These are phyloP conservation scores for Burhinus oedicnemus DNA, from an alignment of 2,113 vertebrate genomes.

Conservation along the genomic window DNA sequence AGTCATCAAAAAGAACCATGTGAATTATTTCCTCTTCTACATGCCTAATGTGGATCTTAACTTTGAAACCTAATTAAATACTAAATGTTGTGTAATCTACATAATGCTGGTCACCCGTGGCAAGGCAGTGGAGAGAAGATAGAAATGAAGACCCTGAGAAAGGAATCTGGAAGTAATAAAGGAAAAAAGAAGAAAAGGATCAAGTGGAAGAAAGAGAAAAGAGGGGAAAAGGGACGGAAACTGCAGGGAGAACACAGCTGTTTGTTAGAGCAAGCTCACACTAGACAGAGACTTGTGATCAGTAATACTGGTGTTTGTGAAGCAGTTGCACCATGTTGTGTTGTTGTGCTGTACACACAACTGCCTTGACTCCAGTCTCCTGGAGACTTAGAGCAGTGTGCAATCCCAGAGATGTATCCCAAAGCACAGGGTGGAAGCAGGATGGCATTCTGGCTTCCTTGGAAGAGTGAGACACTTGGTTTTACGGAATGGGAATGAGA, in stretches of 20 bases:
- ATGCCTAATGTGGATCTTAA: neutral
- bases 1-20: neutral
- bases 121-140: neutral
- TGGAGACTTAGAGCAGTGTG: neutral
- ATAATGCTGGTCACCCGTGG: neutral
- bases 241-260: neutral
- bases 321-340: neutral
- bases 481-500: neutral
- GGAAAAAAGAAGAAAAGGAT: neutral
- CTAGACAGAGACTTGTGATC: neutral
- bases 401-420: neutral
- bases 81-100: neutral
- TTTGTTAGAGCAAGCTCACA: neutral
- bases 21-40: slow-evolving; percentile 19
- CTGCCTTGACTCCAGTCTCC: neutral
- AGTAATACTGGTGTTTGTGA: neutral
- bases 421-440: neutral
- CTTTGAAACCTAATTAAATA: neutral
- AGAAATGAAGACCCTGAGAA: neutral
- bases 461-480: neutral
- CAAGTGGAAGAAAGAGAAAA: neutral
- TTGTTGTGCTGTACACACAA: neutral
- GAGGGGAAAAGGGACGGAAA: neutral
- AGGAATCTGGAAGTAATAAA: neutral
- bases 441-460: neutral